Conservation (phyloP, 2,888 invertebrate genomes). For the Ormyrus rosae region DNA sequence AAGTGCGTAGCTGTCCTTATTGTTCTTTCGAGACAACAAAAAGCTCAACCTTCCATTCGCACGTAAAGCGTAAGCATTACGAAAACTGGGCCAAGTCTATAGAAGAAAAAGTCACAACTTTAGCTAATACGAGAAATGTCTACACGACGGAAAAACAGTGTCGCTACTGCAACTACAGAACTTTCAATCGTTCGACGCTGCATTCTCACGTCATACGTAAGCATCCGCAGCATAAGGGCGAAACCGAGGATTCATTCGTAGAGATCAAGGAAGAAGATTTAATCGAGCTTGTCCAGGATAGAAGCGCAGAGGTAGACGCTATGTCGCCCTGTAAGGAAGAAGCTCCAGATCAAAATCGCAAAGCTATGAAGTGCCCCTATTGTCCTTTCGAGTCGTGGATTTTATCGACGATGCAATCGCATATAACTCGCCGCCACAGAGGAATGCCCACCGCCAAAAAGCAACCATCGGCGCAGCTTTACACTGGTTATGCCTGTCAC, state of each 20-base stretch:
- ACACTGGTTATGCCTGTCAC: slow-evolving; percentile 51
- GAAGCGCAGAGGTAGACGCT: background rate
- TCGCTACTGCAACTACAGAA: slow-evolving; percentile 3
- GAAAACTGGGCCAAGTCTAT: slow-evolving; percentile 20
- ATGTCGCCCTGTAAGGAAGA: background rate
- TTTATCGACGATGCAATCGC: slow-evolving; percentile 57
- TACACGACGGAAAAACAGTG: background rate
- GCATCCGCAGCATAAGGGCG: background rate
- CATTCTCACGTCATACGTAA: slow-evolving; percentile 3
- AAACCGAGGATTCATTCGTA: background rate
- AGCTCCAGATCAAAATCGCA: background rate
- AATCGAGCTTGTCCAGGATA: slow-evolving; percentile 13
- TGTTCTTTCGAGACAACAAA: slow-evolving; percentile 69
- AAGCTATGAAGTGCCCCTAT: slow-evolving; percentile 41
- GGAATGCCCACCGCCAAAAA: slow-evolving; percentile 55
- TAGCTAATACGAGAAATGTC: background rate
- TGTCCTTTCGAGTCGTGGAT: slow-evolving; percentile 62
- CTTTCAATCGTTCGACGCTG: background rate
- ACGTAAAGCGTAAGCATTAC: slow-evolving; percentile 71
- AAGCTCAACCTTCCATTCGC: slow-evolving; percentile 68
- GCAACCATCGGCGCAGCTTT: background rate
- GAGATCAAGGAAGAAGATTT: background rate
- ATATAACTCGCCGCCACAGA: slow-evolving; percentile 60
- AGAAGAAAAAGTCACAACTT: background rate
- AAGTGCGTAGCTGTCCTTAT: slow-evolving; percentile 64